Evolutionary conservation across 2,888 invertebrate genomes (phyloP).

Genomic region (Mythimna impura): DNA sequence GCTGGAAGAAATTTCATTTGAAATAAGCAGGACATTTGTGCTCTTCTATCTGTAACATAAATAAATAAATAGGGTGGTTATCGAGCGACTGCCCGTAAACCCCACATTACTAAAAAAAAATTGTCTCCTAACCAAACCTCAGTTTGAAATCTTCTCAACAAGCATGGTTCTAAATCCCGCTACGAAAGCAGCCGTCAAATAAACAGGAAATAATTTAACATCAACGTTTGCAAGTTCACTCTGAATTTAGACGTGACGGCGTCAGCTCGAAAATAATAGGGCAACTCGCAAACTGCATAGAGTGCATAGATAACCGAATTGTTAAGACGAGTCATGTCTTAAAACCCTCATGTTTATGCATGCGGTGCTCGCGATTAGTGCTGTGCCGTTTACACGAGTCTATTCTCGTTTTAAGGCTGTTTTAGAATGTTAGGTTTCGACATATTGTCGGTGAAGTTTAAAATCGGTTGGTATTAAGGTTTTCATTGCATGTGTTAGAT

Average conservation of each 20-base stretch:
- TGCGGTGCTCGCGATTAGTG: constrained; percentile 56
- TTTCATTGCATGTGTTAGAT: not conserved
- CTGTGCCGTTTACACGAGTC: constrained; percentile 52
- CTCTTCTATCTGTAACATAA: too few relatives aligned
- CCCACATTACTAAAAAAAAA: constrained; percentile 8
- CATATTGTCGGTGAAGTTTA: not conserved
- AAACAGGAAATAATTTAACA: constrained; percentile 65
- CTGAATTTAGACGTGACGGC: constrained; percentile 57
- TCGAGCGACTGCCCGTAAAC: too few relatives aligned
- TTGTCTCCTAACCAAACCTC: not conserved
- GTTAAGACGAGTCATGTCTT: constrained; percentile 62
- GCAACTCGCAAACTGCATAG: constrained; percentile 59
- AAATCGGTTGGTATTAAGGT: constrained; percentile 6
- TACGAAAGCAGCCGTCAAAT: constrained; percentile 41
- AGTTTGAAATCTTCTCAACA: constrained; percentile 15
- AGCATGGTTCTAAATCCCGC: constrained; percentile 11
- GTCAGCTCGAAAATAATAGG: constrained; percentile 64
- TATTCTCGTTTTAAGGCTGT: constrained; percentile 39
- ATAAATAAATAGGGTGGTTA: too few relatives aligned
- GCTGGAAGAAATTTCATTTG: too few relatives aligned
- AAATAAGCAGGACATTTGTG: too few relatives aligned
- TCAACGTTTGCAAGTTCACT: constrained; percentile 56
- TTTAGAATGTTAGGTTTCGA: constrained; percentile 14
- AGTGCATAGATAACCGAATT: constrained; percentile 58
- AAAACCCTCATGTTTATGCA: constrained; percentile 60